Evolutionary conservation across 2,797 vertebrate species (phyloP).

Genomic region (Leuciscus waleckii): DNA sequence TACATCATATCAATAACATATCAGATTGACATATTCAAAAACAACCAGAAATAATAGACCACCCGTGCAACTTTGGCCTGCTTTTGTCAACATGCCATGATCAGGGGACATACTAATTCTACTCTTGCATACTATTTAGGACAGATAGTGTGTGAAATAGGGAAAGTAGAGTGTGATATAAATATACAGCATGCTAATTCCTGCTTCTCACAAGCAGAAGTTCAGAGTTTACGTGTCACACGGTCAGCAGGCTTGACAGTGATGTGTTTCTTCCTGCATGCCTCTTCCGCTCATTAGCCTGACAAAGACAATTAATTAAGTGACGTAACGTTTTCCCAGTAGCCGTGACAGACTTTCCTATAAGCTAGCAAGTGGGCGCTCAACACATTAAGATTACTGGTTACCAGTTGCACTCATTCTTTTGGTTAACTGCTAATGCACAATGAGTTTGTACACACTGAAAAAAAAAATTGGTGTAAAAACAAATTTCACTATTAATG

Average conservation of each 20-base stretch:
- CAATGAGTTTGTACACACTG: not conserved
- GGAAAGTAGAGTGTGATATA: slow-evolving; percentile 12
- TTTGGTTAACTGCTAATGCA: not conserved
- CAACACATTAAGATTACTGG: not conserved
- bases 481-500: not conserved
- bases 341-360: not conserved
- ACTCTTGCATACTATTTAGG: not conserved
- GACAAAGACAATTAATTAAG: slow-evolving; percentile 23
- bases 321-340: slow-evolving; percentile 3
- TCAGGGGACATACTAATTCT: not conserved
- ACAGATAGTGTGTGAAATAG: not conserved
- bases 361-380: not conserved
- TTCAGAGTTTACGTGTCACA: not conserved
- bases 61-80: not conserved
- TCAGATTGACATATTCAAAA: not conserved
- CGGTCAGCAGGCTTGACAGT: not conserved
- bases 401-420: not conserved
- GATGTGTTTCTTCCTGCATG: slow-evolving; percentile 4
- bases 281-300: not conserved
- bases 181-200: slow-evolving; percentile 16
- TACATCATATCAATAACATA: not conserved
- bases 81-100: not conserved
- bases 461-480: not conserved
- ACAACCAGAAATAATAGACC: not conserved
- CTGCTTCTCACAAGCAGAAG: slow-evolving; percentile 4